Evolutionary conservation across 2,888 invertebrate species (phyloP), one percentile per base, ranked within the genome.

Genomic region (Microplitis deprimator): DNA sequence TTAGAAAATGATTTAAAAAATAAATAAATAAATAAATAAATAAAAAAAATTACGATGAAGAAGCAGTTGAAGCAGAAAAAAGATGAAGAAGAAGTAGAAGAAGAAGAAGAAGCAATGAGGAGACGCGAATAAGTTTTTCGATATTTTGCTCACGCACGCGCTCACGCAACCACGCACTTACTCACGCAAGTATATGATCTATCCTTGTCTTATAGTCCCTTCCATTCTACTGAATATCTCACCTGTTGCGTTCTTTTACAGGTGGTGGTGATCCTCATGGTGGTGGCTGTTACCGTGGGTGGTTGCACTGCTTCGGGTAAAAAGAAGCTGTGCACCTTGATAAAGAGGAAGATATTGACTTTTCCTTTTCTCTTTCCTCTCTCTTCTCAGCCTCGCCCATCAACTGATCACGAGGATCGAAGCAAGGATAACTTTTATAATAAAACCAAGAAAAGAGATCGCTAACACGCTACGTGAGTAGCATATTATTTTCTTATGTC

Each of bases 111-210:
- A 79, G 41, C 5, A 13, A 50, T 50, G 50, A 16, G 29, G 65
- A 60, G 68, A 77, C 60, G 38, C 40, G 67, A 79, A 79, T 50
- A 50, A 13, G 8, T 67, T 70, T 88, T 87, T 88, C 84, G 88
- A 86, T 88, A 87, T 88, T 88, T 88, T 83, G 87, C 85, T 87
- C 87, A 88, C 87, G 88, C 88, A 88, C 86, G 87, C 86, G 83
- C 84, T 84, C 85, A 85, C 85, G 83, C 84, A 82, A 83, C 80
- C 84, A 83, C 80, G 84, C 84, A 83, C 78, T 77, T 67, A 75
- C 79, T 76, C 80, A 81, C 80, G 80, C 79, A 79, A 80, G 75
- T 72, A 75, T 75, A 75, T 75, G 73, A 75, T 62, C 59, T n/a
- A 40, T 65, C 8, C n/a, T 41, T 70, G 75, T 39, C 75, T 72